These are phyloP conservation scores for Emydocephalus ijimae DNA, from an alignment of 2,113 vertebrate genomes.

Conservation along the genomic window DNA sequence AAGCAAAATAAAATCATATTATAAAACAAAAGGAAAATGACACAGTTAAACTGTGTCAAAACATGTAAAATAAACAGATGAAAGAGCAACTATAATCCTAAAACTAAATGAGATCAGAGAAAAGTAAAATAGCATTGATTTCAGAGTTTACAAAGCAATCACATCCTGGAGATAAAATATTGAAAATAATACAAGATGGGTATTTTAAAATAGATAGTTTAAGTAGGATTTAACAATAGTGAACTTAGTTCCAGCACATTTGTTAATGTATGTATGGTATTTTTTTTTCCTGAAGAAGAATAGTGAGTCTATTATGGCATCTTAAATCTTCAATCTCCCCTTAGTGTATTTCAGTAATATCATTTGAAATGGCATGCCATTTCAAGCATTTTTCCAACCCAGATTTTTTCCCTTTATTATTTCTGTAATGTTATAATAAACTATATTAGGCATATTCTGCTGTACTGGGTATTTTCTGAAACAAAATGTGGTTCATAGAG, in stretches of 20 bases:
- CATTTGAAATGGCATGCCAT: conserved; percentile 1
- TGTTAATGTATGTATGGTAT: neutral
- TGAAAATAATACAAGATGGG: neutral
- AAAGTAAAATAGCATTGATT: neutral
- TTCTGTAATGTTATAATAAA: neutral
- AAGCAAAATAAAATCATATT: neutral
- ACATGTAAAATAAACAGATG: neutral
- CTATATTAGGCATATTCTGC: neutral
- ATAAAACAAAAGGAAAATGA: neutral
- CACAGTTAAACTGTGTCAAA: neutral
- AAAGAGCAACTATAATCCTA: neutral
- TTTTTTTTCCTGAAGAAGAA: neutral
- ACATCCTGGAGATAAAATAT: neutral
- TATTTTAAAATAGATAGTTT: neutral
- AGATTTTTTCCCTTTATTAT: neutral
- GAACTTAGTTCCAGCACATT: neutral
- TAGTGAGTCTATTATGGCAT: neutral
- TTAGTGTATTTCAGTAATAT: neutral
- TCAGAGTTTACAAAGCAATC: neutral
- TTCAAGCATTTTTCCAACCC: neutral
- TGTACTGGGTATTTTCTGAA: neutral
- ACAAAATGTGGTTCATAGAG: neutral
- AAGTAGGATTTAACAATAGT: neutral
- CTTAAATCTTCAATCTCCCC: neutral
- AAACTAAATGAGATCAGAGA: neutral